Evolutionary conservation across 2,797 vertebrate genomes (phyloP).

Genomic region (Kryptolebias ocellatus): DNA sequence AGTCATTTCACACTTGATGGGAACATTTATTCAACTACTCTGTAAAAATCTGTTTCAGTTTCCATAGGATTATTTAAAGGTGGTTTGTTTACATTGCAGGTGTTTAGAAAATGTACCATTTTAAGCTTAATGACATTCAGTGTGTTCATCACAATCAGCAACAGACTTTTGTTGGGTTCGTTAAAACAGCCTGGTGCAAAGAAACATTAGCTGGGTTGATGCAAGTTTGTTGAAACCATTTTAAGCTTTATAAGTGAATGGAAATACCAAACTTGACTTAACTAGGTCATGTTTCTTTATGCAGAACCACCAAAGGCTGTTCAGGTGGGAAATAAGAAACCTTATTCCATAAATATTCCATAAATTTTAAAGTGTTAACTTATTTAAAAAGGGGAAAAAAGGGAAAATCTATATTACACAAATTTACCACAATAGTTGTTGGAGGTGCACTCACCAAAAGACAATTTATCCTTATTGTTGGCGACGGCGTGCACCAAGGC

Average conservation of each 20-base stretch:
- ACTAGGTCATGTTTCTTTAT: background rate
- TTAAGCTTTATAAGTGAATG: background rate
- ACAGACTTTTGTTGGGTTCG: too few species aligned
- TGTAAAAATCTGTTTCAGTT: background rate
- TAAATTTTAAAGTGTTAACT: too few species aligned
- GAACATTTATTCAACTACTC: background rate
- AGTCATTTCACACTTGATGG: background rate
- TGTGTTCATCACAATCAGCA: too few species aligned
- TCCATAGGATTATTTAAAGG: too few species aligned
- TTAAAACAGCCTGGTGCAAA: background rate
- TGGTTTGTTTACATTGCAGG: too few species aligned
- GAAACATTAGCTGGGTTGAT: background rate
- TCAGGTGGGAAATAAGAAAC: too few species aligned
- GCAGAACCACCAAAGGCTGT: background rate
- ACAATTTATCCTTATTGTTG: conserved; percentile 90
- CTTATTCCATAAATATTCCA: too few species aligned
- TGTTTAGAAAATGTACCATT: background rate
- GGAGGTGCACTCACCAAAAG: conserved; percentile 85
- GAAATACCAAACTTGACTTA: too few species aligned
- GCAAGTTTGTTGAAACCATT: background rate
- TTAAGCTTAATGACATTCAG: background rate
- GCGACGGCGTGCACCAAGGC: conserved; percentile 92
- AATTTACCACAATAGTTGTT: background rate
- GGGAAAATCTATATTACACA: conserved; percentile 20
- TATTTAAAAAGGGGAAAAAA: background rate